phyloP scores from a whole-genome alignment of 2,888 invertebrate genomes.

The Folsomia manolachei region DNA sequence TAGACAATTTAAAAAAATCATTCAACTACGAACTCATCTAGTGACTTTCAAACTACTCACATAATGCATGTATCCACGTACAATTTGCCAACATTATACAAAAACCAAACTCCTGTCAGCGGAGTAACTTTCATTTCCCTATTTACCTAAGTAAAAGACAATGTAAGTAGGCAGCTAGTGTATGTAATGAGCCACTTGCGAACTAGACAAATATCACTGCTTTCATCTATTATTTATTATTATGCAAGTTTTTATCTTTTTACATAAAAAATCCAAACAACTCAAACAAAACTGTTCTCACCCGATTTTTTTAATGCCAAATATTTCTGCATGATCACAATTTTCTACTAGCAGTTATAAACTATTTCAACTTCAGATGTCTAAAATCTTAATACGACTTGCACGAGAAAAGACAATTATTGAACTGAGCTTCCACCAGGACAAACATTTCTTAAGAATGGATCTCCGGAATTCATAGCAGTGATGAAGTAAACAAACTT shows the following conservation, averaged over 20 bases:
- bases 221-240: neutral
- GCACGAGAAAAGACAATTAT: neutral
- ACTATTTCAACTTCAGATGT: neutral
- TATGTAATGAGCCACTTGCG: neutral
- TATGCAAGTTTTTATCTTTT: neutral
- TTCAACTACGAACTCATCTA: too few species aligned
- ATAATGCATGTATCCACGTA: too few species aligned
- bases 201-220: neutral
- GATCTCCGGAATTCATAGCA: neutral
- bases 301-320: constrained; percentile 14
- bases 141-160: constrained; percentile 12
- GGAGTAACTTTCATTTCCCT: constrained; percentile 21
- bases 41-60: too few species aligned
- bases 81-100: neutral
- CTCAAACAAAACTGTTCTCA: neutral
- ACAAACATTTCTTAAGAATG: neutral
- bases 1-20: too few species aligned
- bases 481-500: neutral
- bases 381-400: neutral
- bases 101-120: too few species aligned
- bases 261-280: neutral
- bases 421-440: neutral
- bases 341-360: too few species aligned
- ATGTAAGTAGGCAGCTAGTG: neutral
- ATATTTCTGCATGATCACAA: constrained; percentile 16